Base-by-base conservation (phyloP, 2,888 invertebrate species). In the Pyrocoelia pectoralis region DNA sequence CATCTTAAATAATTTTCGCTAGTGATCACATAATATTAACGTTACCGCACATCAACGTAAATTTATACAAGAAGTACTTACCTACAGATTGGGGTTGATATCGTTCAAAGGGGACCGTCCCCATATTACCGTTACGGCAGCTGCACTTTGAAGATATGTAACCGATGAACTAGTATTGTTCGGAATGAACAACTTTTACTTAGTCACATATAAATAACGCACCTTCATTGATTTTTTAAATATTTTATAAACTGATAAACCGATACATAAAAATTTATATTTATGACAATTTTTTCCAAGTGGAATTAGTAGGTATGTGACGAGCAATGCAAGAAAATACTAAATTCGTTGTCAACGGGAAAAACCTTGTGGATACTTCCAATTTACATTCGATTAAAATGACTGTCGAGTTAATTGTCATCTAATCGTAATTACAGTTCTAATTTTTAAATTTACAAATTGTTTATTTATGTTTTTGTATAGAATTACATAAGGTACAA, bases 51-150 rank as follows among this genome's bases (percentile, higher is more conserved):
- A 24, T 24, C 6, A 5, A 24, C 24, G 6, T 24, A 5, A 6
- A 24, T 5, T 24, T 24, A 24, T 24, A 24, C 24, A 19, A 19
- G 12, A 24, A 14, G 2, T 49, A 19, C 18, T 15, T 12, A 19
- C 46, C 9, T 15, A n/a, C 19, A 54, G 54, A 56, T 54, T 52
- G 50, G 38, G 53, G 38, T 50, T 41, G 18, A 61, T 54, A 43
- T 41, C 49, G 50, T 51, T 19, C 15, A 43, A 38, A 60, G 56
- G 56, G 56, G 41, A 63, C 50, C 19, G 18, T 29, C 57, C 43
- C 57, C 57, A 55, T 13, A 51, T 64, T 65, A 66, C 67, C 67
- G 67, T 67, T 67, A 67, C 64, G 48, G 61, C 67, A 67, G 67
- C 67, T 67, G 67, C 64, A 40, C 52, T 51, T 61, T 24, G 10